A percentile compares a stretch with the other conserved stretches of the same genome.
phyloP scores from a whole-genome alignment of 2,888 invertebrate species.

The Poecilus cupreus region DNA sequence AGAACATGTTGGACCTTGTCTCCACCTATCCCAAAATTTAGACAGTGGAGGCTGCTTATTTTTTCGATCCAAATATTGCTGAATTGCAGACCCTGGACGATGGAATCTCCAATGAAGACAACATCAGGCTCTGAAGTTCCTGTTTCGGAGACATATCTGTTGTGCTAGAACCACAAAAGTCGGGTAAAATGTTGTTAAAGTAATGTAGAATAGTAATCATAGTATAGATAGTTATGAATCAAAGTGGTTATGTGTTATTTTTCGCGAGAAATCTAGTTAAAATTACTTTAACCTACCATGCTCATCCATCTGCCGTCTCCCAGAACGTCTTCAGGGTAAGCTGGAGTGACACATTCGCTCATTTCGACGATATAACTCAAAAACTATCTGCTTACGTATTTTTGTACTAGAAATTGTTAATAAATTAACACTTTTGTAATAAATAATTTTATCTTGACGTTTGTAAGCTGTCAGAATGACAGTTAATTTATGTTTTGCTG shows the following conservation, averaged over 20 bases:
- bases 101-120: constrained; percentile 81
- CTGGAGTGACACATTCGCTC: constrained; percentile 75
- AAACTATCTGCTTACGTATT: neutral
- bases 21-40: constrained; percentile 83
- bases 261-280: no score
- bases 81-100: constrained; percentile 78
- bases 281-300: constrained; percentile 72
- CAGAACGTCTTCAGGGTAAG: constrained; percentile 74
- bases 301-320: constrained; percentile 79
- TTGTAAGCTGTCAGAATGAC: neutral
- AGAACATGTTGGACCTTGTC: constrained; percentile 82
- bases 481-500: no score
- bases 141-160: constrained; percentile 77
- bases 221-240: no score
- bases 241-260: no score
- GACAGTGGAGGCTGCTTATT: constrained; percentile 80
- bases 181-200: neutral
- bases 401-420: neutral
- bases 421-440: neutral
- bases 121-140: constrained; percentile 80
- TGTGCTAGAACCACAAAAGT: constrained; percentile 73
- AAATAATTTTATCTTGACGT: constrained; percentile 1
- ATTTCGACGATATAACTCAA: constrained; percentile 63
- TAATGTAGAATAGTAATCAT: no score
- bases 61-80: constrained; percentile 79